phyloP scores from a whole-genome alignment of 2,113 vertebrate genomes.

The Coracopsis vasa region DNA sequence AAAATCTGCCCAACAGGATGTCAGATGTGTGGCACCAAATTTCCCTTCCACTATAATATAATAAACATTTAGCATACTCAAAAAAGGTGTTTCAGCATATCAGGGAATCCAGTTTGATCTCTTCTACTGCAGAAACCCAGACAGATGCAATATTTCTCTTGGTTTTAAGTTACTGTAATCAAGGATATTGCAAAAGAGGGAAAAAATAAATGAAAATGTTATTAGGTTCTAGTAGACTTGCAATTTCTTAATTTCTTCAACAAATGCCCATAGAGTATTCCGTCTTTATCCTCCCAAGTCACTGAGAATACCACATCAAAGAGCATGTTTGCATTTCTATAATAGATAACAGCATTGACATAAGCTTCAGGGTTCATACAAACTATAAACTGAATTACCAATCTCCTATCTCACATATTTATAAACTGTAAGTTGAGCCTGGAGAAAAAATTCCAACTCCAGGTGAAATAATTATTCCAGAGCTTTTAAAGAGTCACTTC shows the following conservation, averaged over 20 bases:
- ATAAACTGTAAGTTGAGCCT: conserved; percentile 72
- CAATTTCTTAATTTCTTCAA: conserved; percentile 66
- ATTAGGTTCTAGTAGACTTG: conserved; percentile 51
- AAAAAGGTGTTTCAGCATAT: background rate
- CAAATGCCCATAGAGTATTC: conserved; percentile 68
- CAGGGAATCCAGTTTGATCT: background rate
- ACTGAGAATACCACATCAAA: conserved; percentile 81
- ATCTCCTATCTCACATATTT: conserved; percentile 73
- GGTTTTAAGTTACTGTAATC: conserved; percentile 29
- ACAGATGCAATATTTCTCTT: background rate
- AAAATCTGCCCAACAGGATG: background rate
- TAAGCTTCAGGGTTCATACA: conserved; percentile 75
- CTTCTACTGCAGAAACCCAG: background rate
- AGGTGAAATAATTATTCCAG: conserved; percentile 57
- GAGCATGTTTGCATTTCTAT: conserved; percentile 76
- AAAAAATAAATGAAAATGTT: conserved; percentile 24
- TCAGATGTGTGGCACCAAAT: background rate
- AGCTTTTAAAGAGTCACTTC: conserved; percentile 21
- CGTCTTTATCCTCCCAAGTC: conserved; percentile 71
- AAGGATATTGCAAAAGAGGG: conserved; percentile 11
- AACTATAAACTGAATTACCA: conserved; percentile 76
- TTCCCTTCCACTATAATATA: background rate
- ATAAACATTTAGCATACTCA: background rate
- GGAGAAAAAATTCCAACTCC: conserved; percentile 58
- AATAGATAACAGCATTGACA: conserved; percentile 79